Percentiles rank a stretch among this genome's conserved stretches.
phyloP scores from a whole-genome alignment of 2,113 vertebrate genomes.

The Amphiprion percula region DNA sequence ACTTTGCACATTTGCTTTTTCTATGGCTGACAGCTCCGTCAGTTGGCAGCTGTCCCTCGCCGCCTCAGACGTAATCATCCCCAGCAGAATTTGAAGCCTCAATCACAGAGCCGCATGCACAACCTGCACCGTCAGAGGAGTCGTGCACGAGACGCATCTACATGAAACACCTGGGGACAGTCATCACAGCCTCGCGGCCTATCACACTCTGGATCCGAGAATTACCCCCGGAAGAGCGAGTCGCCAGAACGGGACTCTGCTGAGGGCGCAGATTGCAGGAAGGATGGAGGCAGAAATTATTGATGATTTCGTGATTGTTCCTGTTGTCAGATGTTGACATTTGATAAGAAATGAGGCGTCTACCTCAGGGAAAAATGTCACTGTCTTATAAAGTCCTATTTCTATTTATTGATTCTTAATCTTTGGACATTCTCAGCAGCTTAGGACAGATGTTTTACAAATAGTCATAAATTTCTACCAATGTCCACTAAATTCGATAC shows the following conservation, averaged over 20 bases:
- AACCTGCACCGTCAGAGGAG: constrained; percentile 34
- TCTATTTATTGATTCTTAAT: neutral
- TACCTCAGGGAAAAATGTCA: neutral
- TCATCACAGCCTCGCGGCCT: constrained; percentile 44
- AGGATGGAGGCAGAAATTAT: neutral
- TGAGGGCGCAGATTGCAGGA: constrained; percentile 34
- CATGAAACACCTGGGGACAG: constrained; percentile 68
- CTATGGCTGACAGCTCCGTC: constrained; percentile 53
- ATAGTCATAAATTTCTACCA: too few relatives aligned
- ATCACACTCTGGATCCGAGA: constrained; percentile 34
- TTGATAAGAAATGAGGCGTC: neutral
- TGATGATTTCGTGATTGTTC: constrained; percentile 20
- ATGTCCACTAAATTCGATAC: too few relatives aligned
- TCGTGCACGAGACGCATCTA: constrained; percentile 51
- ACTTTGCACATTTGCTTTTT: constrained; percentile 57
- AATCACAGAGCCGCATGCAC: constrained; percentile 51
- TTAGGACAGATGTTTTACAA: too few relatives aligned
- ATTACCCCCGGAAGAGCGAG: constrained; percentile 33
- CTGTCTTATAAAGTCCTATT: neutral
- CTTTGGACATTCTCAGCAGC: too few relatives aligned
- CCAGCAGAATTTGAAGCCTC: constrained; percentile 58
- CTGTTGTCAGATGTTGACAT: constrained; percentile 23
- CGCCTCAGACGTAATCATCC: constrained; percentile 60
- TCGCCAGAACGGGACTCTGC: neutral
- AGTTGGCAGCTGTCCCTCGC: constrained; percentile 66